Conservation (phyloP, 2,113 vertebrate genomes). For the Coptodon rendalli region DNA sequence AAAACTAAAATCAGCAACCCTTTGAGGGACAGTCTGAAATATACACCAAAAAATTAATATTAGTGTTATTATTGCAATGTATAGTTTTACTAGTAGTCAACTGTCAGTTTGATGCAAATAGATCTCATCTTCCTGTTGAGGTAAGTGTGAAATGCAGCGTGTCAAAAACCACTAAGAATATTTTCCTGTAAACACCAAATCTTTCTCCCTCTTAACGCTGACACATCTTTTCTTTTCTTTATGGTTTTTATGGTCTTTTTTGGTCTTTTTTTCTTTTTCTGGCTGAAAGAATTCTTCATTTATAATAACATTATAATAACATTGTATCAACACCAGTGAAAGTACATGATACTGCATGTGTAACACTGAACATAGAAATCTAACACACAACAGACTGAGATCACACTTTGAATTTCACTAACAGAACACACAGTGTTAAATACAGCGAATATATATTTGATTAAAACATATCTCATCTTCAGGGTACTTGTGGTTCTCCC, state of each 20-base stretch:
- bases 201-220: neutral
- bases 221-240: neutral
- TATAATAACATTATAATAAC: neutral
- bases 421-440: neutral
- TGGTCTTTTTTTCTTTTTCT: neutral
- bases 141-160: conserved; percentile 8
- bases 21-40: fast-evolving
- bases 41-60: neutral
- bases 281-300: neutral
- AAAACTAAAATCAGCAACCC: neutral
- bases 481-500: neutral
- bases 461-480: neutral
- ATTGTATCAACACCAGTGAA: neutral
- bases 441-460: neutral
- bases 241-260: neutral
- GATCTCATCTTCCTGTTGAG: neutral
- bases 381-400: neutral
- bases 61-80: no score
- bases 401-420: neutral
- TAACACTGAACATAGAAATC: neutral
- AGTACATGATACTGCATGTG: neutral
- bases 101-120: neutral
- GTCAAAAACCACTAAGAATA: neutral
- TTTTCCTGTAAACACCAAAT: neutral
- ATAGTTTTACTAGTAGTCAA: neutral